Percentiles rank a stretch among this genome's conserved stretches.
phyloP scores from a whole-genome alignment of 2,888 invertebrate species.

The Cancer borealis region DNA sequence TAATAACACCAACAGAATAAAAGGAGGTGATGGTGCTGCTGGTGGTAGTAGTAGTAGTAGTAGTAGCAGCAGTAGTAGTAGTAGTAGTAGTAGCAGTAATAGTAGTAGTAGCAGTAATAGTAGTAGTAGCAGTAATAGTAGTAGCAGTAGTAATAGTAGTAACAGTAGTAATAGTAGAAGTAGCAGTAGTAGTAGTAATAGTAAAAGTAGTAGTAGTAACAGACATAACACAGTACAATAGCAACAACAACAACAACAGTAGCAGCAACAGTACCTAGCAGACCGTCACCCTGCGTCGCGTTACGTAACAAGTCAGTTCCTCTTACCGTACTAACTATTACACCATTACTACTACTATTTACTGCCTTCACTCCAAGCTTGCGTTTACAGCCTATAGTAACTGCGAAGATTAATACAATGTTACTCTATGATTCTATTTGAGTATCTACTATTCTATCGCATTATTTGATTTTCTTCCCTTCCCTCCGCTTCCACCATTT shows the following conservation, averaged over 20 bases:
- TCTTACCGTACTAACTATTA: background rate
- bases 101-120: slow-evolving; percentile 33
- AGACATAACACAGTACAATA: background rate
- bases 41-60: too few species aligned
- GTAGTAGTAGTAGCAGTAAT: slow-evolving; percentile 32
- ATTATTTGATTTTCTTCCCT: too few species aligned
- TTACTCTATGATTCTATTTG: background rate
- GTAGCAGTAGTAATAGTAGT: background rate
- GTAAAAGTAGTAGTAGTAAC: background rate
- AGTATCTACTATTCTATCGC: too few species aligned
- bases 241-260: background rate
- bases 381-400: background rate
- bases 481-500: too few species aligned
- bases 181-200: too few species aligned
- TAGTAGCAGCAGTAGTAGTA: slow-evolving; percentile 21
- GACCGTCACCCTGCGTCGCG: background rate
- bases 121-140: slow-evolving; percentile 33
- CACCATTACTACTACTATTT: background rate
- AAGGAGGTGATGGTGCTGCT: background rate
- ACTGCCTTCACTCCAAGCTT: background rate
- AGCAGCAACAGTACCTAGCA: slow-evolving; percentile 4
- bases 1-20: too few species aligned
- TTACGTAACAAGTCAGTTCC: background rate
- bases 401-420: background rate
- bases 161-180: background rate